These are phyloP conservation scores for Calliopsis andreniformis DNA, from an alignment of 1,140 invertebrate species.

Conservation along the genomic window DNA sequence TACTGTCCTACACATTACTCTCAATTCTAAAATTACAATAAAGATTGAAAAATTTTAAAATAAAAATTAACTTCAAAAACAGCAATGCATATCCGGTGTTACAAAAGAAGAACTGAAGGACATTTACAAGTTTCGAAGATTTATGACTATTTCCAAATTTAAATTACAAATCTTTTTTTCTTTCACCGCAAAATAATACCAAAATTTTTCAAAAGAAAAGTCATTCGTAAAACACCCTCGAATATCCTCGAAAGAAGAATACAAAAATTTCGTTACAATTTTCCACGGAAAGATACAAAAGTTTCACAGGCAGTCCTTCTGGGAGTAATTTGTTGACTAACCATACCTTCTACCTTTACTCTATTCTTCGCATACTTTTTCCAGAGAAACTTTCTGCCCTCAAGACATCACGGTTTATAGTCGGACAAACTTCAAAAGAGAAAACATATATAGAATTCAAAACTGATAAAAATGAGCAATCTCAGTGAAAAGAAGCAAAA, in stretches of 20 bases:
- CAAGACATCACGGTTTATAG: not conserved
- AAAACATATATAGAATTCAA: not conserved
- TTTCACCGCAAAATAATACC: not conserved
- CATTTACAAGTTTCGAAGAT: no score
- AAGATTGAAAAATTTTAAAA: no score
- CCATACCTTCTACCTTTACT: not conserved
- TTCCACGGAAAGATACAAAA: no score
- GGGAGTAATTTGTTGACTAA: not conserved
- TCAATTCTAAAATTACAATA: no score
- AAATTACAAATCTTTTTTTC: no score
- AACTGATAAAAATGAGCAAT: not conserved
- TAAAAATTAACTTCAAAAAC: no score
- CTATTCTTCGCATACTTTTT: not conserved
- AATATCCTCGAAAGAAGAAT: not conserved
- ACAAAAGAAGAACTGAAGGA: no score
- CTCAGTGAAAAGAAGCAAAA: not conserved
- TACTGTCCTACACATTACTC: no score
- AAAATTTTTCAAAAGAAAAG: not conserved
- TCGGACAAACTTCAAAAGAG: not conserved
- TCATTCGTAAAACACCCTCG: not conserved
- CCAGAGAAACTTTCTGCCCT: not conserved
- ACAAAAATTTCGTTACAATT: constrained; percentile 17
- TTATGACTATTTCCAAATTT: no score
- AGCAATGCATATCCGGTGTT: no score
- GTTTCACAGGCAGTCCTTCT: not conserved